Evolutionary conservation across 2,888 invertebrate genomes (phyloP).

Genomic region (Stenotaenia linearis): DNA sequence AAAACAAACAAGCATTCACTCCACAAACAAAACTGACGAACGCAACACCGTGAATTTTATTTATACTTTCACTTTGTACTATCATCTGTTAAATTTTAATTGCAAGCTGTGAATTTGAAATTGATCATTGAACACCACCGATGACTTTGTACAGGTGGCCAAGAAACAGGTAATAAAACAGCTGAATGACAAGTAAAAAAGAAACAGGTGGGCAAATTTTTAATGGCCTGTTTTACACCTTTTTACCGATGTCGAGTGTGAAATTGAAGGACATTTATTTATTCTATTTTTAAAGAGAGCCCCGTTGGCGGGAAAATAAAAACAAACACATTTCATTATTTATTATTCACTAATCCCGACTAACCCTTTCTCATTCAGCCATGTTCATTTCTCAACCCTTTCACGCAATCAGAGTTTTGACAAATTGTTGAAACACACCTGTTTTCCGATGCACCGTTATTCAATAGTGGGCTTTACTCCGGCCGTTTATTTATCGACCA

Average conservation of each 20-base stretch:
- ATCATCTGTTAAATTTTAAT: not conserved
- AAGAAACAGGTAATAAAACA: conserved; percentile 12
- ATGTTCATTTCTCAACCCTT: not conserved
- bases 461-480: conserved; percentile 16
- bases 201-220: not conserved
- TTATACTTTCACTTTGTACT: not conserved
- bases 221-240: not conserved
- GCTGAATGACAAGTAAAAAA: conserved; percentile 17
- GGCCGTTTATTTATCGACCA: conserved; percentile 24
- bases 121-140: not conserved
- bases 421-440: not conserved
- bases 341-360: not conserved
- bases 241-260: not conserved
- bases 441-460: not conserved
- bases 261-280: not conserved
- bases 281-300: too few relatives aligned
- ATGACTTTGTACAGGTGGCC: conserved; percentile 26
- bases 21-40: not conserved
- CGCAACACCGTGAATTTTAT: too few relatives aligned
- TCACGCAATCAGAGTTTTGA: not conserved
- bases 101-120: conserved; percentile 13
- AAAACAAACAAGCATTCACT: not conserved
- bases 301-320: too few relatives aligned
- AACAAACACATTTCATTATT: too few relatives aligned
- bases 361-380: not conserved